These are phyloP conservation scores for Phasianus colchicus DNA, from an alignment of 2,113 vertebrate genomes.

Conservation along the genomic window DNA sequence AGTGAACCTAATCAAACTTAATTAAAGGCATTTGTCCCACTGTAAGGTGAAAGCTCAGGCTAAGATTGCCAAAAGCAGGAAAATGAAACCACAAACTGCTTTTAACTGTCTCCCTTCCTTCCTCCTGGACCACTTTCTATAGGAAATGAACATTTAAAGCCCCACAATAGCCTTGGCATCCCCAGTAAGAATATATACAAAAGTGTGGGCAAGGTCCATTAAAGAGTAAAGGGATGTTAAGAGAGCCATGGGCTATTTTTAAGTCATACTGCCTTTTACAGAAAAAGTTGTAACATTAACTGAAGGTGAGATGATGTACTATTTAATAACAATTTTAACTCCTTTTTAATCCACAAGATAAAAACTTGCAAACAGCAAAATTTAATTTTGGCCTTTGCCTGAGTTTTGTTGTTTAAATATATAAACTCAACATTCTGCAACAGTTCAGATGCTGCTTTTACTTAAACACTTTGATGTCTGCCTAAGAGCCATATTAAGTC, in stretches of 20 bases:
- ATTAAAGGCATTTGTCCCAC: not conserved
- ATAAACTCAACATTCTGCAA: not conserved
- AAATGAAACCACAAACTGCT: not conserved
- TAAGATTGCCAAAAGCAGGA: not conserved
- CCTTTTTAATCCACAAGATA: not conserved
- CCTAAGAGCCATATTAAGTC: not conserved
- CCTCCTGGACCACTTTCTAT: not conserved
- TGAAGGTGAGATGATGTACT: not conserved
- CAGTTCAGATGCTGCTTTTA: not conserved
- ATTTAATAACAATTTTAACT: not conserved
- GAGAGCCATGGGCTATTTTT: not conserved
- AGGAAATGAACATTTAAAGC: not conserved
- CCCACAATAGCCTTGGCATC: not conserved
- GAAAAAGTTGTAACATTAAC: not conserved
- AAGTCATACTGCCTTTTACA: not conserved
- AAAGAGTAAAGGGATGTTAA: not conserved
- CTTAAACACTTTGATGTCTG: fast-evolving
- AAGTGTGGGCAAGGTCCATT: not conserved
- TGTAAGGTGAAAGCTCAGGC: not conserved
- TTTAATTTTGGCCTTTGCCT: not conserved
- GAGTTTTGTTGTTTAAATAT: not conserved
- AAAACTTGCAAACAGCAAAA: not conserved
- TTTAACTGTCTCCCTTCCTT: not conserved
- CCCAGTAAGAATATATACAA: not conserved
- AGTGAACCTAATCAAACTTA: not conserved